phyloP scores from a whole-genome alignment of 2,113 vertebrate genomes.

The Brachyhypopomus gauderio region DNA sequence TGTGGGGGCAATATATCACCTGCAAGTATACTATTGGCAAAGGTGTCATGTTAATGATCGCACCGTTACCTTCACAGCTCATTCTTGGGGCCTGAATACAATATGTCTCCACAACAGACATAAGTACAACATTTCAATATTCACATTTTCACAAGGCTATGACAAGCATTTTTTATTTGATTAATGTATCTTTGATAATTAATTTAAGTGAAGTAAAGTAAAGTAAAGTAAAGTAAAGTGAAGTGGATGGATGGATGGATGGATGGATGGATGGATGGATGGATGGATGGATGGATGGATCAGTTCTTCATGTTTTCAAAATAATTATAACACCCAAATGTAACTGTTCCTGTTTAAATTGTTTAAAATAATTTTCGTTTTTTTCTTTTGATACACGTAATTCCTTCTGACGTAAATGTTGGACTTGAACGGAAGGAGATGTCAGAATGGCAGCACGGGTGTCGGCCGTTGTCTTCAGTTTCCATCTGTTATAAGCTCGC shows the following conservation, averaged over 20 bases:
- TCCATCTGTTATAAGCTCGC: slow-evolving; percentile 53
- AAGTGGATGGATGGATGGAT: background rate
- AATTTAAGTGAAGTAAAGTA: background rate
- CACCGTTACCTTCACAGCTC: slow-evolving; percentile 60
- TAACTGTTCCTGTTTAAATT: background rate
- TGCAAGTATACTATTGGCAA: slow-evolving; percentile 61
- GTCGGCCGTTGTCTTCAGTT: slow-evolving; percentile 40
- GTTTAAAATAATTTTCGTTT: background rate
- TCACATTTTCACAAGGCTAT: slow-evolving; percentile 48
- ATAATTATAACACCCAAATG: background rate
- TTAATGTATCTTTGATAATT: slow-evolving; percentile 28
- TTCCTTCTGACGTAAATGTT: background rate
- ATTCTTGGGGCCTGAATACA: slow-evolving; percentile 60
- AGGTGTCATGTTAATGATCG: slow-evolving; percentile 65
- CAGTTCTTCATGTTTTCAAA: background rate
- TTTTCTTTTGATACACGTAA: background rate
- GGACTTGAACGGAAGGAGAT: slow-evolving; percentile 15
- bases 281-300: background rate
- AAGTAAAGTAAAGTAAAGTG: background rate
- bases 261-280: background rate
- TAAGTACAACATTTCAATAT: slow-evolving; percentile 49
- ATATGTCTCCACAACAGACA: background rate
- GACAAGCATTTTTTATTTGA: slow-evolving; percentile 49
- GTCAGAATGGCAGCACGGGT: slow-evolving; percentile 43
- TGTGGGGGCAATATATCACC: slow-evolving; percentile 63